Percentiles rank a stretch among this genome's conserved stretches.
Evolutionary conservation across 2,888 invertebrate genomes (phyloP).

Genomic region (Himalopsyche anomala): DNA sequence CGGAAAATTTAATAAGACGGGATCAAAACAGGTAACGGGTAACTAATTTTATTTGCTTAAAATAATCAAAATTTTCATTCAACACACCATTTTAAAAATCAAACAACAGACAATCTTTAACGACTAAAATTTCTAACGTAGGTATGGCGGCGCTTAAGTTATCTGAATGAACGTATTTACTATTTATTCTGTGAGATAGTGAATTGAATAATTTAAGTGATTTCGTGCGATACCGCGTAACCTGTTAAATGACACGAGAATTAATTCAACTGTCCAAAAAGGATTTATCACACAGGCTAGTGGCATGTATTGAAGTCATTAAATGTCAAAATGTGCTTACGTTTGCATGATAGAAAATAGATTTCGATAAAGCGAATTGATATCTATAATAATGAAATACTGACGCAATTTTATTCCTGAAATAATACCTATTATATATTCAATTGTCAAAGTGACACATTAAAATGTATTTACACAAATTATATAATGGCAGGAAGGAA

Average conservation of each 20-base stretch:
- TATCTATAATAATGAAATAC: too few species aligned
- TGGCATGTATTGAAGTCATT: conserved; percentile 2
- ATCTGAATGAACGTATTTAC: not conserved
- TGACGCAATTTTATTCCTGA: too few species aligned
- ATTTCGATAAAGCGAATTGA: too few species aligned
- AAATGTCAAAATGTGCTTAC: not conserved
- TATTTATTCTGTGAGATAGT: not conserved
- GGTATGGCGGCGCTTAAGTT: too few species aligned
- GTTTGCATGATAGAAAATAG: too few species aligned
- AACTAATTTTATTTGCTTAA: too few species aligned
- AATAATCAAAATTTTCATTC: too few species aligned
- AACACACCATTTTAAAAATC: too few species aligned
- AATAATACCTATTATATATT: not conserved
- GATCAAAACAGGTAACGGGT: too few species aligned
- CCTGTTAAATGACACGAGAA: not conserved
- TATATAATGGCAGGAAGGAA: not conserved
- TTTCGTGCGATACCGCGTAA: not conserved
- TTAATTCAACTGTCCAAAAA: not conserved
- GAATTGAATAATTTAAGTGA: conserved; percentile 2
- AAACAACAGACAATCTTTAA: too few species aligned
- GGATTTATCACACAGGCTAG: not conserved
- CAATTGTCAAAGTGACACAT: not conserved
- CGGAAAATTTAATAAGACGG: too few species aligned
- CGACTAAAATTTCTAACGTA: too few species aligned
- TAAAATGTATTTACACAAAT: not conserved